A percentile compares a stretch with the other conserved stretches of the same genome.
phyloP scores from a whole-genome alignment of 2,113 vertebrate species.

The Elanoides forficatus region DNA sequence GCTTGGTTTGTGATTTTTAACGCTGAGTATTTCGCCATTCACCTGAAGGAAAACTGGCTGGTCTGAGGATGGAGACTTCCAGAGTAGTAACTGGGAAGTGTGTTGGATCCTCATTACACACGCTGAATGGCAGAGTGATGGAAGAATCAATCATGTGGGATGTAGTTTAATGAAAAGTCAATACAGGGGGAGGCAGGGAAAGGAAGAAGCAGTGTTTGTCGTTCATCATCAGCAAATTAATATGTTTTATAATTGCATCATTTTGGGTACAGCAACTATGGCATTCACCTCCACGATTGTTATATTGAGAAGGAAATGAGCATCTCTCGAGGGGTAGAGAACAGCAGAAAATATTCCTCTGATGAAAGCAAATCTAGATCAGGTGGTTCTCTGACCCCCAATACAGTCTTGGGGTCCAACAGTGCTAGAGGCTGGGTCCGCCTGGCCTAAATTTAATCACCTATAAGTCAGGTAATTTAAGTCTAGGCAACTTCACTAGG shows the following conservation, averaged over 20 bases:
- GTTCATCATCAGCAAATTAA: neutral
- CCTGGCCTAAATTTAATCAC: neutral
- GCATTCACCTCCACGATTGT: neutral
- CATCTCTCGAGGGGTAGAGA: neutral
- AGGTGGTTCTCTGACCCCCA: neutral
- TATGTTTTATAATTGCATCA: neutral
- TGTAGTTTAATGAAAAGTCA: neutral
- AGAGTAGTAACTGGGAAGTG: neutral
- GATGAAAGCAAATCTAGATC: neutral
- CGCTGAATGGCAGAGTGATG: rapidly evolving
- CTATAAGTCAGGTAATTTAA: neutral
- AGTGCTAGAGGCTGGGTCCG: neutral
- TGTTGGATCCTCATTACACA: neutral
- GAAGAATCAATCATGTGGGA: neutral
- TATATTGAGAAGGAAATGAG: neutral
- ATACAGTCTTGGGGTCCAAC: neutral
- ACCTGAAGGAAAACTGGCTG: neutral
- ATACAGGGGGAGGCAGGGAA: neutral
- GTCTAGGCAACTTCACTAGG: neutral
- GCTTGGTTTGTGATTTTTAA: neutral
- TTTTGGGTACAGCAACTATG: neutral
- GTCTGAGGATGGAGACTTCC: neutral
- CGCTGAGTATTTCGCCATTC: neutral
- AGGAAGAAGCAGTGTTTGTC: neutral
- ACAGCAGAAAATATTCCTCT: neutral